Evolutionary conservation across 2,113 vertebrate genomes (phyloP).

Genomic region (Sprattus sprattus): DNA sequence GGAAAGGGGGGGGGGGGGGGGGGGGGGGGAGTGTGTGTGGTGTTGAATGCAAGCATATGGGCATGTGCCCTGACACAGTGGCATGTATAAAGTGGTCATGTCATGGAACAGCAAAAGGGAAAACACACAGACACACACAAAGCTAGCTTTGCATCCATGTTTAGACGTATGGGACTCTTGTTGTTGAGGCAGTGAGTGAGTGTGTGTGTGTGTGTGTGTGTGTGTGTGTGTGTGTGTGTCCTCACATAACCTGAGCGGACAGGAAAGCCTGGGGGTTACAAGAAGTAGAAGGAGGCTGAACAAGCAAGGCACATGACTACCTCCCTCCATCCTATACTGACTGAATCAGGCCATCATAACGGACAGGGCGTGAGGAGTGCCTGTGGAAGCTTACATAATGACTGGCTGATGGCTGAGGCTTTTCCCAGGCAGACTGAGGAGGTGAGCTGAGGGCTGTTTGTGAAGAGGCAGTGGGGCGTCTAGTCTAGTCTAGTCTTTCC

Average conservation of each 20-base stretch:
- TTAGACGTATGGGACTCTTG: neutral
- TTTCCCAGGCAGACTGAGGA: neutral
- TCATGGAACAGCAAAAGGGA: neutral
- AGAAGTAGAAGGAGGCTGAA: neutral
- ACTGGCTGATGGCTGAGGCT: neutral
- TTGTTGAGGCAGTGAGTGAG: neutral
- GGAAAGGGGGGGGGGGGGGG: neutral
- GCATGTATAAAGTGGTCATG: neutral
- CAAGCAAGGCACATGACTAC: neutral
- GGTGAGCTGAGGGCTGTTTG: neutral
- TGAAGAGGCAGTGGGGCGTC: neutral
- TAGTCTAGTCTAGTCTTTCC: neutral
- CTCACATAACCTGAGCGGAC: neutral
- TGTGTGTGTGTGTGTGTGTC: neutral
- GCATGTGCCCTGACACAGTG: neutral
- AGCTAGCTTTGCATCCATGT: neutral
- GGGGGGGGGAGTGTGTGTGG: neutral
- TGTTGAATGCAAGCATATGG: neutral
- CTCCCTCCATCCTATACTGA: neutral
- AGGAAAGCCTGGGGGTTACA: neutral
- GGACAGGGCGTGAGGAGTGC: neutral
- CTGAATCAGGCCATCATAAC: neutral
- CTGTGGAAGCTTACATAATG: neutral
- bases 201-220: neutral
- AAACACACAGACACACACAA: neutral